Base-by-base conservation (phyloP, 2,888 invertebrate species). In the Dicyrtomina minuta region DNA sequence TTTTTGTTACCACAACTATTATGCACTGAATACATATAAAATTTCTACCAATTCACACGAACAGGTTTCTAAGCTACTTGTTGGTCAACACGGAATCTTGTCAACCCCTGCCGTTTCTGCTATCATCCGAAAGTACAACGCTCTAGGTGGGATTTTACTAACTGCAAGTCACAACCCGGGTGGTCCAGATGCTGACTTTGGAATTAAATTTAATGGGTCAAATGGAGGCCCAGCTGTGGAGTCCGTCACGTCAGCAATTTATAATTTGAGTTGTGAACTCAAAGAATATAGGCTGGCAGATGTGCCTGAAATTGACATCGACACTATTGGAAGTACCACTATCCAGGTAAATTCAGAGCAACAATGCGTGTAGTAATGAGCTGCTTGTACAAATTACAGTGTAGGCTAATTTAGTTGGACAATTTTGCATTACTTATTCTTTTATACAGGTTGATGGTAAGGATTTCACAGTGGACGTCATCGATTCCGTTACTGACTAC, bases 121-220 rank as follows among this genome's bases (percentile, higher is more conserved):
- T 80, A 85, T 98, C 72, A 99, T 99, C 80, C 88, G 98, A 68
- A 90, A 93, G 81, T 88, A 90, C 79, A 88, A 90, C 80, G 89
- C 92, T 41, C 75, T 82, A 86, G 97, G 97, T 77, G 99, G 98
- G 13, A 97, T 99, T 78, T 91, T 99, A 49, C 85, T 99, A 51
- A 99, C 99, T 0, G 99, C 99, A 0, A 96, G 96, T 17, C 99
- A 99, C 83, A 99, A 99, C 84, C 99, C 99, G 0, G 99, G 99
- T 66, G 99, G 99, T 43, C 93, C 94, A 8, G 87, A 96, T 80
- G 92, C 92, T 75, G 99, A 99, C 84, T 99, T 99, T 82, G 99
- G 99, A 62, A 97, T 99, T 80, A 99, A 99, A 83, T 99, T 93
- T 83, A 99, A 99, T 84, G 93, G 91, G 78, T 88, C 92, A 72